Percentiles rank a stretch among this genome's conserved stretches.
Evolutionary conservation across 2,888 invertebrate species (phyloP).

Genomic region (Perizoma affinitatum): DNA sequence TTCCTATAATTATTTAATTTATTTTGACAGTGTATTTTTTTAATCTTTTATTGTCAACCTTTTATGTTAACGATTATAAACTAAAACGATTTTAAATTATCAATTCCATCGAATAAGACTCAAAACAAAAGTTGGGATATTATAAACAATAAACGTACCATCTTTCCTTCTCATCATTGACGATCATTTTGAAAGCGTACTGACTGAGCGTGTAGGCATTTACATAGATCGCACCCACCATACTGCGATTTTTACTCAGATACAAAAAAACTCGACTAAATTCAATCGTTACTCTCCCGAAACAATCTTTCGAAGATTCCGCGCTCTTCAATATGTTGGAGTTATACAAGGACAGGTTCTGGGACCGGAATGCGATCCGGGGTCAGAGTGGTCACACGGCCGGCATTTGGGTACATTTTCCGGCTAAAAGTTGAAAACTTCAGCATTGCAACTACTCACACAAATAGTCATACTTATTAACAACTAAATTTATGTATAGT

Average conservation of each 20-base stretch:
- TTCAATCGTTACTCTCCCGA: constrained; percentile 15
- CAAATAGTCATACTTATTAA: too few relatives aligned
- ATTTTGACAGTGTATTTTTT: too few relatives aligned
- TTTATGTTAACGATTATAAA: too few relatives aligned
- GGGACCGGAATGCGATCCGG: constrained; percentile 57
- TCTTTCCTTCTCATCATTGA: constrained; percentile 62
- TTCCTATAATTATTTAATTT: too few relatives aligned
- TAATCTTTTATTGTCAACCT: too few relatives aligned
- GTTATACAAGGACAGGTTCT: constrained; percentile 45
- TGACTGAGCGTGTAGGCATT: constrained; percentile 74
- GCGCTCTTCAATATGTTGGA: constrained; percentile 23
- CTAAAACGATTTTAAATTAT: too few relatives aligned
- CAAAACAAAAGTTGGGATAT: too few relatives aligned
- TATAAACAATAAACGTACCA: constrained; percentile 17
- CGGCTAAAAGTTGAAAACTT: constrained; percentile 7
- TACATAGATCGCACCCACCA: constrained; percentile 76
- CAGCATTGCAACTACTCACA: neutral
- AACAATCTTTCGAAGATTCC: constrained; percentile 8
- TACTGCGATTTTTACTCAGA: constrained; percentile 68
- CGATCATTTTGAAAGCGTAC: constrained; percentile 73
- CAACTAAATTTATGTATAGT: too few relatives aligned
- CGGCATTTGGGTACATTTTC: constrained; percentile 1
- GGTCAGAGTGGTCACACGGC: constrained; percentile 6
- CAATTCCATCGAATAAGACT: too few relatives aligned
- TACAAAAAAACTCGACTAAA: constrained; percentile 64